phyloP scores from a whole-genome alignment of 2,113 vertebrate genomes.

The Rhinolophus ferrumequinum region DNA sequence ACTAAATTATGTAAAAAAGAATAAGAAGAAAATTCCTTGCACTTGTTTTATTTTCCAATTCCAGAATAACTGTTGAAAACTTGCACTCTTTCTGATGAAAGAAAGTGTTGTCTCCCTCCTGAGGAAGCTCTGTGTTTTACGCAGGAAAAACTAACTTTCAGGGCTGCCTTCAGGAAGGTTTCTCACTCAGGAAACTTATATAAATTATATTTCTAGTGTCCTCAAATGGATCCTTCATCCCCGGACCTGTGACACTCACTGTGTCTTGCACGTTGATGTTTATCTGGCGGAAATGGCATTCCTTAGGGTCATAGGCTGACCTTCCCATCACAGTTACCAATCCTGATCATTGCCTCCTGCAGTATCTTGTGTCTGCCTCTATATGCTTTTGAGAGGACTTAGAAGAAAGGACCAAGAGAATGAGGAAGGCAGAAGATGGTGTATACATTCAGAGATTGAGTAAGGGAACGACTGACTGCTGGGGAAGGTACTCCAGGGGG shows the following conservation, averaged over 20 bases:
- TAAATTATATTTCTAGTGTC: constrained; percentile 42
- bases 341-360: not conserved
- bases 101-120: constrained; percentile 49
- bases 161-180: constrained; percentile 39
- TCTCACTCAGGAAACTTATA: constrained; percentile 30
- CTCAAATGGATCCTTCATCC: constrained; percentile 41
- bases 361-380: not conserved
- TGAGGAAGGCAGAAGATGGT: not conserved
- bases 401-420: not conserved
- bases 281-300: constrained; percentile 17
- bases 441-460: not conserved
- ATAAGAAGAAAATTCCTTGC: not conserved
- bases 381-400: not conserved
- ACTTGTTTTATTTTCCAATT: not conserved
- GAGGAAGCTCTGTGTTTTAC: constrained; percentile 57
- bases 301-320: not conserved
- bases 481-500: not conserved
- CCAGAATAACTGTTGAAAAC: constrained; percentile 37
- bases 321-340: not conserved
- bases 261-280: constrained; percentile 14
- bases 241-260: constrained; percentile 20
- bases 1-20: not conserved
- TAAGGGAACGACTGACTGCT: not conserved
- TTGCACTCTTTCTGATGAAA: not conserved
- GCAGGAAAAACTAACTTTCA: constrained; percentile 60